A percentile compares a stretch with the other conserved stretches of the same genome.
phyloP scores from a whole-genome alignment of 2,888 invertebrate species.

The Strigamia crassipes region DNA sequence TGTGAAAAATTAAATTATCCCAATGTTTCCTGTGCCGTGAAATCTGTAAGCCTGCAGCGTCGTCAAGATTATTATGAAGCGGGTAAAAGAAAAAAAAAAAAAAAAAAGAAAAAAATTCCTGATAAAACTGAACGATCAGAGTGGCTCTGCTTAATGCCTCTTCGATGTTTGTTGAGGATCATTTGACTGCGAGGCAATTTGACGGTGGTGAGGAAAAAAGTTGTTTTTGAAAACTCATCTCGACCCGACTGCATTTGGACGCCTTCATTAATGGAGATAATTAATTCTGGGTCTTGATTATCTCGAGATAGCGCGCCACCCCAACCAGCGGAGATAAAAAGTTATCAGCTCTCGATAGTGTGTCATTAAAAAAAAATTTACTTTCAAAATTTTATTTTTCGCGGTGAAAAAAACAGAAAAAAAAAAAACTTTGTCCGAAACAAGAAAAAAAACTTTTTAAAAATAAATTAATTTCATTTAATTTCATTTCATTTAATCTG shows the following conservation, averaged over 20 bases:
- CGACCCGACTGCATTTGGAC: conserved; percentile 33
- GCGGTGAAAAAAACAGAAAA: neutral
- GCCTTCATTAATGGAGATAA: conserved; percentile 35
- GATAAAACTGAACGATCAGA: conserved; percentile 35
- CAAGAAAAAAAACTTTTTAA: neutral
- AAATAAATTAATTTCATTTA: neutral
- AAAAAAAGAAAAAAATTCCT: conserved; percentile 1
- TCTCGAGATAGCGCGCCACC: conserved; percentile 20
- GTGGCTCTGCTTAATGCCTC: conserved; percentile 33
- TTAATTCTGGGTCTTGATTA: conserved; percentile 32
- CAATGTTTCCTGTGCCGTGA: conserved; percentile 14
- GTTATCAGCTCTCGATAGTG: conserved; percentile 18
- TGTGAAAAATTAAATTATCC: conserved; percentile 36
- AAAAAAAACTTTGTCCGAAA: neutral
- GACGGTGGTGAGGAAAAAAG: conserved; percentile 30
- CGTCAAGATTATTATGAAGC: conserved; percentile 28
- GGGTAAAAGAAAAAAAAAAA: neutral
- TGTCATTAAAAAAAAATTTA: neutral
- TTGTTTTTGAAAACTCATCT: conserved; percentile 36
- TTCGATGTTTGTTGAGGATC: conserved; percentile 34
- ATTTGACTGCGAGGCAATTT: conserved; percentile 34
- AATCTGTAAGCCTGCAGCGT: conserved; percentile 31
- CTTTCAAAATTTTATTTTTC: neutral
- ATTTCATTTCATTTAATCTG: too few species aligned
- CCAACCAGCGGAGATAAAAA: conserved; percentile 18